Percentiles rank a stretch among this genome's conserved stretches.
Evolutionary conservation across 2,113 vertebrate species (phyloP).

Genomic region (Chunga burmeisteri): DNA sequence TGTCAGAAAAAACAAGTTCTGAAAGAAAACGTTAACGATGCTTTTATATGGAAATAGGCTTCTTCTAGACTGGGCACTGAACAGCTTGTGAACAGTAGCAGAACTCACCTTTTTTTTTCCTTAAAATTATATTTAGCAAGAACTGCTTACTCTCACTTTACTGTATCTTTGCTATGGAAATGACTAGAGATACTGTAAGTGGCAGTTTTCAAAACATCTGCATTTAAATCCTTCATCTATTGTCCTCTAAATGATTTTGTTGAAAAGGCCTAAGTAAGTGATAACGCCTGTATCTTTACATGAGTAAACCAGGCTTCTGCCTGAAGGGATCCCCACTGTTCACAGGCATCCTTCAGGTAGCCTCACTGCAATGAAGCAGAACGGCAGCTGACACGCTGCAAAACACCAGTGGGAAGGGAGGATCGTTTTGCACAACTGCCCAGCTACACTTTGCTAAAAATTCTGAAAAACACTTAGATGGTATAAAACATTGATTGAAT

Average conservation of each 20-base stretch:
- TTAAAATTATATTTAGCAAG: not conserved
- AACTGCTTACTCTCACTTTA: not conserved
- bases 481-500: not conserved
- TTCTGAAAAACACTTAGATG: not conserved
- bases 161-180: not conserved
- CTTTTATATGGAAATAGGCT: not conserved
- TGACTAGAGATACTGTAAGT: not conserved
- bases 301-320: not conserved
- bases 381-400: not conserved
- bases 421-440: not conserved
- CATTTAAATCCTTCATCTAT: fast-evolving
- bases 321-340: not conserved
- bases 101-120: not conserved
- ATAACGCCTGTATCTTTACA: not conserved
- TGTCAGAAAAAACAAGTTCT: not conserved
- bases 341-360: not conserved
- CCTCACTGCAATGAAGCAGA: not conserved
- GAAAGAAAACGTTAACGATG: not conserved
- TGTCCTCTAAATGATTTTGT: not conserved
- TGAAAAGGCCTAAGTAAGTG: not conserved
- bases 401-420: not conserved
- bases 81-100: not conserved
- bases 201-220: not conserved
- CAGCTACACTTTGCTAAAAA: not conserved
- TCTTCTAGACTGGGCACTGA: not conserved